These are phyloP conservation scores for Propithecus coquereli DNA, from an alignment of 2,113 vertebrate species.

Conservation along the genomic window DNA sequence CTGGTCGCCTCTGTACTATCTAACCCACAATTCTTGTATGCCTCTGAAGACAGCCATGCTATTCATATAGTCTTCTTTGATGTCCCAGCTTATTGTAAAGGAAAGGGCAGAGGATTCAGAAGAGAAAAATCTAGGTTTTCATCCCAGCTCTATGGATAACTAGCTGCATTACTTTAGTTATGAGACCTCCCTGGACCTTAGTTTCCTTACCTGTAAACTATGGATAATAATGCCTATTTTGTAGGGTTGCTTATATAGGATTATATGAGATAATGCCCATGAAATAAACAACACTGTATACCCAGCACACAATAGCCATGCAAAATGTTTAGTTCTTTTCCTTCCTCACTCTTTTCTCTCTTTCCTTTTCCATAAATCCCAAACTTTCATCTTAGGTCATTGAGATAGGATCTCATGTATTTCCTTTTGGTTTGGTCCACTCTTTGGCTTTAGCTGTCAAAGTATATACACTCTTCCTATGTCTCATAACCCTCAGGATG, in stretches of 20 bases:
- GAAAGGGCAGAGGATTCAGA: background rate
- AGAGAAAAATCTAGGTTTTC: background rate
- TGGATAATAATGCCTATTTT: background rate
- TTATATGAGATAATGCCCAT: background rate
- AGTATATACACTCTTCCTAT: background rate
- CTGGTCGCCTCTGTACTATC: background rate
- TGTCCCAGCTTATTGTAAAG: background rate
- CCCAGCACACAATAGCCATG: background rate
- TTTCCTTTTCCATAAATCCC: background rate
- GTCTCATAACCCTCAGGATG: background rate
- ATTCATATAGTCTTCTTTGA: background rate
- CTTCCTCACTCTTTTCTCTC: background rate
- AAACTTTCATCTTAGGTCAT: background rate
- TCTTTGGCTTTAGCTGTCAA: background rate
- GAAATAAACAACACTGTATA: background rate
- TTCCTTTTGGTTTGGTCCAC: background rate
- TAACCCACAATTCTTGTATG: constrained; percentile 6
- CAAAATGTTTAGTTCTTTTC: background rate
- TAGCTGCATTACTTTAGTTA: background rate
- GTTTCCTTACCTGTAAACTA: background rate
- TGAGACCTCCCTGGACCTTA: background rate
- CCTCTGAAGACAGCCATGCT: background rate
- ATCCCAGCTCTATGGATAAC: background rate
- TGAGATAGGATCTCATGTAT: background rate
- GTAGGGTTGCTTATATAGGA: background rate